Conservation (phyloP, 2,113 vertebrate genomes). For the Willisornis vidua region DNA sequence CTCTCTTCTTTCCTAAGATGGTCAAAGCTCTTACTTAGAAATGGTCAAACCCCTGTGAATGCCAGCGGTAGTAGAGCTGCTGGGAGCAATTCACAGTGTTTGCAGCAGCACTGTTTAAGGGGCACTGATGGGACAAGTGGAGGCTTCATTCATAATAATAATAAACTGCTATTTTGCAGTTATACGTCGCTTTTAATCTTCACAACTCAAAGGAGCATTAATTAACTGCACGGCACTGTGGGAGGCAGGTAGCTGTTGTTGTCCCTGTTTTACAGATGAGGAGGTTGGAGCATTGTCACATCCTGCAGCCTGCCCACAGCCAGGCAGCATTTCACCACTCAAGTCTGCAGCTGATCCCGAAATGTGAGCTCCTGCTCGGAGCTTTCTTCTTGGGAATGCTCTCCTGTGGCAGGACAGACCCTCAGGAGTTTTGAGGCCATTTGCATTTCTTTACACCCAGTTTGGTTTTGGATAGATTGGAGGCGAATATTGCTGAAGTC, state of each 20-base stretch:
- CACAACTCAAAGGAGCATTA: slow-evolving; percentile 40
- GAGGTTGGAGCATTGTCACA: not conserved
- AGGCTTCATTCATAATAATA: slow-evolving; percentile 34
- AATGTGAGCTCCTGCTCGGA: not conserved
- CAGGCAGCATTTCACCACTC: not conserved
- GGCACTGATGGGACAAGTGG: not conserved
- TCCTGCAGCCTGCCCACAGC: not conserved
- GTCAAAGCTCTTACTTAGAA: not conserved
- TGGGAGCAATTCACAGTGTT: not conserved
- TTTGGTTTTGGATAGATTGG: not conserved
- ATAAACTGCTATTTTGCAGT: not conserved
- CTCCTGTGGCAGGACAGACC: not conserved
- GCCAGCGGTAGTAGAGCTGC: not conserved
- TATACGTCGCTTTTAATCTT: slow-evolving; percentile 21
- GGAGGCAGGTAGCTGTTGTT: not conserved
- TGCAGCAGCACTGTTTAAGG: not conserved
- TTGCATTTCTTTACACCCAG: not conserved
- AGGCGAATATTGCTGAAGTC: not conserved
- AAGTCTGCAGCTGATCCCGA: not conserved
- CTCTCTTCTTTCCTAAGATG: not conserved
- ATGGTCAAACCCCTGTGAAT: not conserved
- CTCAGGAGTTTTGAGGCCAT: not conserved
- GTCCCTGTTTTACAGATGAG: slow-evolving; percentile 1
- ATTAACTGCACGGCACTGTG: not conserved
- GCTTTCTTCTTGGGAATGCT: not conserved